These are phyloP conservation scores for Cepaea hortensis DNA, from an alignment of 2,888 invertebrate species.

Conservation along the genomic window DNA sequence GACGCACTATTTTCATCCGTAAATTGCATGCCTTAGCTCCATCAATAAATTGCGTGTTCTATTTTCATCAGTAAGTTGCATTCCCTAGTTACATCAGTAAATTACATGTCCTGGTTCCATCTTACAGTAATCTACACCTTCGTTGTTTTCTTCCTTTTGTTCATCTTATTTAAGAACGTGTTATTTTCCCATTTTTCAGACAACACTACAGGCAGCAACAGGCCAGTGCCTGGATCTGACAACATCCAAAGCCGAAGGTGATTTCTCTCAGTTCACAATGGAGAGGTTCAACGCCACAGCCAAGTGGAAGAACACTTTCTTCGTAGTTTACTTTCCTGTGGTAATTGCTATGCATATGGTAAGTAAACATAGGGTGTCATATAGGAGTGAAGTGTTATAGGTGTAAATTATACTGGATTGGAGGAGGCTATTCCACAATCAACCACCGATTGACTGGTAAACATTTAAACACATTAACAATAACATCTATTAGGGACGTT, in stretches of 20 bases:
- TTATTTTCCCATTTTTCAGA: conserved; percentile 71
- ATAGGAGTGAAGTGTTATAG: background rate
- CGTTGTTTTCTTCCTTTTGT: too few relatives aligned
- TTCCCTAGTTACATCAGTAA: too few relatives aligned
- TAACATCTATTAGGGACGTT: too few relatives aligned
- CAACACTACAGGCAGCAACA: conserved; percentile 84
- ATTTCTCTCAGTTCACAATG: conserved; percentile 82
- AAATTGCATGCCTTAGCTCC: too few relatives aligned
- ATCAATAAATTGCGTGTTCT: too few relatives aligned
- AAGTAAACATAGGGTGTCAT: conserved; percentile 34
- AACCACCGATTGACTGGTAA: too few relatives aligned
- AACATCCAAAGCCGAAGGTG: conserved; percentile 79
- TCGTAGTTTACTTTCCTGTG: conserved; percentile 94
- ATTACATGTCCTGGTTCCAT: too few relatives aligned
- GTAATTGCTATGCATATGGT: conserved; percentile 89
- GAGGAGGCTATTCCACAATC: background rate
- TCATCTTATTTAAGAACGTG: background rate
- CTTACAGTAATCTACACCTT: too few relatives aligned
- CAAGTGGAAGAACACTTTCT: conserved; percentile 94
- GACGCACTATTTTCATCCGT: too few relatives aligned
- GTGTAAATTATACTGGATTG: background rate
- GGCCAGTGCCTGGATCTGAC: conserved; percentile 89
- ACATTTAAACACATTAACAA: too few relatives aligned
- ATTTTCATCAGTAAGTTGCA: too few relatives aligned
- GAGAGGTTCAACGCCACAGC: conserved; percentile 90